These are phyloP conservation scores for Muntiacus reevesi DNA, from an alignment of 2,113 vertebrate genomes.

Conservation along the genomic window DNA sequence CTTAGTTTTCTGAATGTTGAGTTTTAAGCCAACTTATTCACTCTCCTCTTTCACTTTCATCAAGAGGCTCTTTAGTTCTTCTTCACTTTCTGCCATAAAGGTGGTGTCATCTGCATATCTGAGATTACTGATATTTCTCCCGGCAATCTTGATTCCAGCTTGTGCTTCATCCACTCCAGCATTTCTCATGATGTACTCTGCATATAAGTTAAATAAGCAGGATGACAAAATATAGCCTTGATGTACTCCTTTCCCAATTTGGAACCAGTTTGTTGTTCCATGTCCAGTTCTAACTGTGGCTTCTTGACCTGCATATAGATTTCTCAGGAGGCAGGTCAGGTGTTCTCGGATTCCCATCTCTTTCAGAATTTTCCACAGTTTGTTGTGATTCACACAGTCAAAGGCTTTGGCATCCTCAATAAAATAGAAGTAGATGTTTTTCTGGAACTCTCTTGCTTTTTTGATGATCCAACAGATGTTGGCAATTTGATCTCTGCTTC, in stretches of 20 bases:
- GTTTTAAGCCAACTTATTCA: background rate
- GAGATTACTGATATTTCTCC: background rate
- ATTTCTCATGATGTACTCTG: background rate
- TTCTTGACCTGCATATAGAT: background rate
- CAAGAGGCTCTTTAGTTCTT: background rate
- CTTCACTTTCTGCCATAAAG: background rate
- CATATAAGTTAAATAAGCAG: background rate
- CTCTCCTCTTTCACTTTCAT: background rate
- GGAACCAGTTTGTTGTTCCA: background rate
- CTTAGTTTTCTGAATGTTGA: background rate
- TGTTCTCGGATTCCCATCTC: background rate
- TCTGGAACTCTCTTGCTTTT: background rate
- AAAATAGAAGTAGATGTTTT: background rate
- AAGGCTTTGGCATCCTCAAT: background rate
- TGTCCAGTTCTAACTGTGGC: background rate
- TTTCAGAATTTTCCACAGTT: background rate
- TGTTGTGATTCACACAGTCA: background rate
- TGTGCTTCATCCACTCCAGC: background rate
- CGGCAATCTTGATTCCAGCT: background rate
- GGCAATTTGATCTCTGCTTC: background rate
- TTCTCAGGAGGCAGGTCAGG: background rate
- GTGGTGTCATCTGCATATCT: background rate
- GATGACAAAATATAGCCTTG: background rate
- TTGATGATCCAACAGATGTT: background rate
- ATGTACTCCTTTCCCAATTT: background rate